Conservation (phyloP, 2,888 invertebrate species). For the Drosophila seclusa region DNA sequence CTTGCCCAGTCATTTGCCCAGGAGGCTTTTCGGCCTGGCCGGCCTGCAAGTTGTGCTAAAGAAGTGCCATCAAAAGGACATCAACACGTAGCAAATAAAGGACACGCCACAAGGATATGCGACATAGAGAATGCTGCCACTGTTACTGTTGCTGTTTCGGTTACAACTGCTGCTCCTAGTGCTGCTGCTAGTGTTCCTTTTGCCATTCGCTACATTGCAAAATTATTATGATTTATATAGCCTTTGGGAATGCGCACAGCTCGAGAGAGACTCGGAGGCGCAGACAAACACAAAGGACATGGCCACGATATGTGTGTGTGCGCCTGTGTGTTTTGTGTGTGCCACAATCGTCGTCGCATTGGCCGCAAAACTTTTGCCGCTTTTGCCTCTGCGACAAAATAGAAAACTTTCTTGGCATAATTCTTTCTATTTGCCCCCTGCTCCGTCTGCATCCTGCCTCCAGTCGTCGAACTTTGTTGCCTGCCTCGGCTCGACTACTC, state of each 20-base stretch:
- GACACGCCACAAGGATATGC: conserved; percentile 82
- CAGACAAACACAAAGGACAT: conserved; percentile 76
- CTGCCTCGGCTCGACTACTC: conserved; percentile 53
- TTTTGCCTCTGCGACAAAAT: conserved; percentile 73
- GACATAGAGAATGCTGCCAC: conserved; percentile 49
- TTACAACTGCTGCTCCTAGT: conserved; percentile 4
- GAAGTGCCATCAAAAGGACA: conserved; percentile 82
- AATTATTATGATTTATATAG: conserved; percentile 81
- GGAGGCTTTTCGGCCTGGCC: conserved; percentile 52
- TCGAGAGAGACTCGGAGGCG: conserved; percentile 46
- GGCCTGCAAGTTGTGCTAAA: conserved; percentile 44
- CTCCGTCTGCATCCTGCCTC: conserved; percentile 35
- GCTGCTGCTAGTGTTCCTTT: conserved; percentile 48
- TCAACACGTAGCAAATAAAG: conserved; percentile 82
- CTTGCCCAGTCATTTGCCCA: conserved; percentile 66
- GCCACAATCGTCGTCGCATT: conserved; percentile 69
- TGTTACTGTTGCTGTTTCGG: conserved; percentile 26
- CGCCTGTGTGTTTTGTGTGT: conserved; percentile 17
- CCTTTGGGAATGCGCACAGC: conserved; percentile 79
- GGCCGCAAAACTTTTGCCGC: conserved; percentile 78
- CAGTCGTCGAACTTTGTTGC: conserved; percentile 52
- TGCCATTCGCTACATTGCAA: conserved; percentile 79
- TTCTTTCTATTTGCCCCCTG: conserved; percentile 64
- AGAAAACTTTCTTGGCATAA: conserved; percentile 81
- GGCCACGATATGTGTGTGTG: conserved; percentile 39